These are phyloP conservation scores for Chaetops frenatus DNA, from an alignment of 2,113 vertebrate genomes.

Conservation along the genomic window DNA sequence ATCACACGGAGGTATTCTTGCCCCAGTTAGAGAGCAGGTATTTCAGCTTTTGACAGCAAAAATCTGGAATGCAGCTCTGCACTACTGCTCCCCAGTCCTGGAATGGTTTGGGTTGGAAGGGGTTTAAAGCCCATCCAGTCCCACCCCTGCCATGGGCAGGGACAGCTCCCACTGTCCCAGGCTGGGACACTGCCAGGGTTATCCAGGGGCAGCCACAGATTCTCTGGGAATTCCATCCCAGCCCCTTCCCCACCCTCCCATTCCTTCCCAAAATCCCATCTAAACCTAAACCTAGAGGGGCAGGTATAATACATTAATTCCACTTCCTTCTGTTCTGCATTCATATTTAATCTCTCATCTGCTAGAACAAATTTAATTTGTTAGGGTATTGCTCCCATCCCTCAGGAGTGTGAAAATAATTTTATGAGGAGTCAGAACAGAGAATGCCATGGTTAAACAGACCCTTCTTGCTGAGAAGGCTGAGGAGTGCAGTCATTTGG, in stretches of 20 bases:
- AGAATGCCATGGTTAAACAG: not conserved
- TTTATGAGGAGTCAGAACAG: not conserved
- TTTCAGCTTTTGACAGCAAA: not conserved
- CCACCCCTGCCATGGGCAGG: not conserved
- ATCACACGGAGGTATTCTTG: not conserved
- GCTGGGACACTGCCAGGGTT: rapidly evolving
- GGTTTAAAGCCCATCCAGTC: not conserved
- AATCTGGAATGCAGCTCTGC: not conserved
- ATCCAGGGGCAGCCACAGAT: not conserved
- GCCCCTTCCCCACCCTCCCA: not conserved
- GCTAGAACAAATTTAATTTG: not conserved
- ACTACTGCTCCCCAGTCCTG: not conserved
- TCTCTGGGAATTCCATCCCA: not conserved
- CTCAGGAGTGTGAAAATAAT: not conserved
- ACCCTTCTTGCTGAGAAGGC: not conserved
- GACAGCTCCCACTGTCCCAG: not conserved
- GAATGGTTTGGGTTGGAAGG: not conserved
- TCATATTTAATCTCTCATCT: not conserved
- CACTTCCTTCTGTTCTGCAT: not conserved
- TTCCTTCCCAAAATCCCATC: not conserved
- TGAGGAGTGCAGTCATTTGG: not conserved
- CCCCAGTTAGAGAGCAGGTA: rapidly evolving
- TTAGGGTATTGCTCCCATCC: not conserved
- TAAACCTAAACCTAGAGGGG: not conserved
- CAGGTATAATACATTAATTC: not conserved